Evolutionary conservation across 2,113 vertebrate genomes (phyloP), one percentile per base, ranked within the genome.

Genomic region (Phasianus colchicus): DNA sequence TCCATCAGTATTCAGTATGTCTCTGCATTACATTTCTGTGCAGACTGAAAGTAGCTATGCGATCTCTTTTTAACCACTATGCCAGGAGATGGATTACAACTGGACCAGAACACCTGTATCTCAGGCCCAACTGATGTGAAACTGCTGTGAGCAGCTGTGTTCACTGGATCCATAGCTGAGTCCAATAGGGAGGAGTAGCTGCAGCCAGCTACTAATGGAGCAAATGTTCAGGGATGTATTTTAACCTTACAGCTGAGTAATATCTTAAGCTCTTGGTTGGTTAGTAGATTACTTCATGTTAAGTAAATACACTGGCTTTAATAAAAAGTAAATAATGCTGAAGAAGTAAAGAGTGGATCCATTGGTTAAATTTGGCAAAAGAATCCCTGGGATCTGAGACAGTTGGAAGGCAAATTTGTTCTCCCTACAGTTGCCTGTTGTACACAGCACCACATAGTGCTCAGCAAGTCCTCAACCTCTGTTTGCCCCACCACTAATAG

Each of bases 51-150:
- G 12, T 45, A 65, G 14, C 32, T 25, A 13, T 10, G 7, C 4
- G 9, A 3, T 45, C 43, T 4, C 21, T 79, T 30, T 36, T 29
- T 65, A 34, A 18, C 17, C 8, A 7, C 6, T 3, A 3, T 61
- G 21, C 32, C 25, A 48, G 40, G 45, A 57, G 57, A 10, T n/a
- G 17, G 42, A 45, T 20, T 14, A 38, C 38, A 38, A 30, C 55
- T 30, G 48, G 48, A 74, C 29, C 29, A 12, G 13, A 25, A 13
- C 36, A 30, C 18, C 27, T 52, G 34, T n/a, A 70, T 34, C 25
- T 71, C 11, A 57, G 38, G 34, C 27, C 30, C 11, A 1, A 24
- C 57, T n/a, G 63, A 45, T 27, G 15, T 0, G 0, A 58, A 55
- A 29, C 10, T 64, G 36, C n/a, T 34, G 40, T 25, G 47, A 57